phyloP scores from a whole-genome alignment of 2,797 vertebrate species.

The Loriculus beryllinus region DNA sequence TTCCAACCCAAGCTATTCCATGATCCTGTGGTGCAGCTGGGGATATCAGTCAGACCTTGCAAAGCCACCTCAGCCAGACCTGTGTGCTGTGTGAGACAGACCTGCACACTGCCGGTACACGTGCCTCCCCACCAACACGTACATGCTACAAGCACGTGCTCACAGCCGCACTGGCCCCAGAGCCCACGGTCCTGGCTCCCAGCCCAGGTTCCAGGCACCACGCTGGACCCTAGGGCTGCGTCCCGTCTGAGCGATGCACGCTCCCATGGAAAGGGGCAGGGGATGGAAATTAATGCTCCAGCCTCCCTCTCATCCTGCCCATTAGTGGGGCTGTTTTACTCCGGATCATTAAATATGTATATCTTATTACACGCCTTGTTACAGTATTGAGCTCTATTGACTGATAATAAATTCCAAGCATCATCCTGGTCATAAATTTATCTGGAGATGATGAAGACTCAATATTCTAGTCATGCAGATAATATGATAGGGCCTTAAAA shows the following conservation, averaged over 20 bases:
- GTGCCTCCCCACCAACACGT: background rate
- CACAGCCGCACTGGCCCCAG: background rate
- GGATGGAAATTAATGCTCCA: conserved; percentile 62
- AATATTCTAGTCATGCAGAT: conserved; percentile 88
- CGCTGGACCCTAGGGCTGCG: rapidly evolving
- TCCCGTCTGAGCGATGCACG: background rate
- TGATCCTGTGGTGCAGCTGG: rapidly evolving
- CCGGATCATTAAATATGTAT: conserved; percentile 99
- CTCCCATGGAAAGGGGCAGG: conserved; percentile 15
- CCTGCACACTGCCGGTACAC: background rate
- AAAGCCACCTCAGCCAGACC: background rate
- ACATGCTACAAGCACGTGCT: background rate
- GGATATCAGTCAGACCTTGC: background rate
- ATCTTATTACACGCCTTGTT: conserved; percentile 95
- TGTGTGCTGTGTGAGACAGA: background rate
- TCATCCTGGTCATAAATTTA: conserved; percentile 86
- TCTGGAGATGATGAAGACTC: conserved; percentile 88
- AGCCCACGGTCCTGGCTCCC: background rate
- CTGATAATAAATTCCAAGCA: conserved; percentile 92
- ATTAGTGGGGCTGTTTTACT: conserved; percentile 87
- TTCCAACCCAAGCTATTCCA: background rate
- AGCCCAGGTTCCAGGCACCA: rapidly evolving
- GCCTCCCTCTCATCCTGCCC: conserved; percentile 69
- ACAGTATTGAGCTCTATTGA: conserved; percentile 89
- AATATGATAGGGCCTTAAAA: conserved; percentile 85